Base-by-base conservation (phyloP, 2,797 vertebrate genomes). In the Microtus obscurus region DNA sequence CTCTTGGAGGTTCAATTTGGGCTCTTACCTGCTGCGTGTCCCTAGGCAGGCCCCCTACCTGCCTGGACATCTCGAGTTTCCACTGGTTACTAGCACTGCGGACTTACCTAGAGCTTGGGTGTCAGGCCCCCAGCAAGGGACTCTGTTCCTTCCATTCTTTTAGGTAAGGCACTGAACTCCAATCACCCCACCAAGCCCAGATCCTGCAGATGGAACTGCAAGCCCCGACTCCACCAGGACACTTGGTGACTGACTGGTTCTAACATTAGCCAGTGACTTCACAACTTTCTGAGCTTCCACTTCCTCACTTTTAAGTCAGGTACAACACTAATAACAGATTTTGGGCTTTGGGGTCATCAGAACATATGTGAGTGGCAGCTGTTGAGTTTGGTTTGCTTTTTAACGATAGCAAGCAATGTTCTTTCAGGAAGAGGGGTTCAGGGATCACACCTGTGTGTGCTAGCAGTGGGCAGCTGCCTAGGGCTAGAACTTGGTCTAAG, bases 221-320 rank as follows among this genome's bases (percentile, higher is more conserved):
- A 79, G 37, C 59, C 69, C 31, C 25, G 34, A 87, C 56, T n/a
- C 14, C 43, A 69, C 8, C 0, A 0, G 9, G 23, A 13, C 8
- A 69, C 61, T 76, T 76, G 63, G 82, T 31, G 48, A 1, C 82
- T 25, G 11, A 34, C 14, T 14, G 76, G 78, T 29, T 86, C 74
- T 87, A 37, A 45, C 7, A 25, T 74, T 21, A 81, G 53, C 53
- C 40, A 74, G 69, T 13, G 34, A 74, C 77, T 53, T 7, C 37
- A 63, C 56, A 37, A 8, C 14, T 67, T n/a, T 29, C 0, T 17
- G 53, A 90, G 53, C 90, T 80, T 67, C 16, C 1, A 5, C 45
- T 85, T 96, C 67, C 73, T 96, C 34, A 56, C 16, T 48, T 43
- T 87, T 40, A 65, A 74, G 81, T 85, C 0, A 6, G 25, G 31